Base-by-base conservation (phyloP, 2,888 invertebrate genomes). In the Alviniconcha strummeri region DNA sequence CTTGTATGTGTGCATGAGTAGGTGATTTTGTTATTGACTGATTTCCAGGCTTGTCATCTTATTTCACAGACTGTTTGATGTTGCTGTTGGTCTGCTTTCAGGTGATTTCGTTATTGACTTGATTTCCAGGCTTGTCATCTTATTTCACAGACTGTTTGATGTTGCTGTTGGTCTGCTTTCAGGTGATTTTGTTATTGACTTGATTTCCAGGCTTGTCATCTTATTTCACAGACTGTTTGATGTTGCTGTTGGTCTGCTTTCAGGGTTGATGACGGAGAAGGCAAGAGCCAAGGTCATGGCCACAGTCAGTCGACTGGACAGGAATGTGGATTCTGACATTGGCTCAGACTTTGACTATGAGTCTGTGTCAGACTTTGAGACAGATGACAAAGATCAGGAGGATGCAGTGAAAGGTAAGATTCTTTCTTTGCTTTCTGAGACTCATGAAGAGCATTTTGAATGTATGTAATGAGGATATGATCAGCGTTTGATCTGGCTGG, bases 321-420 rank as follows among this genome's bases (percentile, higher is more conserved):
- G 77, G 77, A 77, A 77, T 15, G 77, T 56, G 9, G 77, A 77
- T 9, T 77, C 77, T 4, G 77, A 77, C 77, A 57, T 77, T 7
- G 77, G 77, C n/a, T 77, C 77, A 19, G 55, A 8, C 1, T 77
- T 56, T 9, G 77, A 57, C 15, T 19, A 67, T 13, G 69, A 9
- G 77, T 57, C 77, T 0, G 5, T 55, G 8, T 77, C 77, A 8
- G 77, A 57, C 15, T 8, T 77, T 15, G 77, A 77, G n/a, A 77
- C 77, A 7, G 75, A 56, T 17, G 56, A 8, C 17, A 55, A 75
- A 15, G 77, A 77, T 5, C 13, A 9, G 54, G 55, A 77, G 7
- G 54, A 57, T 3, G 17, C n/a, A 4, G 19, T 7, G 56, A 77
- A 77, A 9, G 55, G 75, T 75, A 72, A 60, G 60, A 0, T 60